Percentiles rank a stretch among this genome's conserved stretches.
These are phyloP conservation scores for Halcyon senegalensis DNA, from an alignment of 2,113 vertebrate species.

Conservation along the genomic window DNA sequence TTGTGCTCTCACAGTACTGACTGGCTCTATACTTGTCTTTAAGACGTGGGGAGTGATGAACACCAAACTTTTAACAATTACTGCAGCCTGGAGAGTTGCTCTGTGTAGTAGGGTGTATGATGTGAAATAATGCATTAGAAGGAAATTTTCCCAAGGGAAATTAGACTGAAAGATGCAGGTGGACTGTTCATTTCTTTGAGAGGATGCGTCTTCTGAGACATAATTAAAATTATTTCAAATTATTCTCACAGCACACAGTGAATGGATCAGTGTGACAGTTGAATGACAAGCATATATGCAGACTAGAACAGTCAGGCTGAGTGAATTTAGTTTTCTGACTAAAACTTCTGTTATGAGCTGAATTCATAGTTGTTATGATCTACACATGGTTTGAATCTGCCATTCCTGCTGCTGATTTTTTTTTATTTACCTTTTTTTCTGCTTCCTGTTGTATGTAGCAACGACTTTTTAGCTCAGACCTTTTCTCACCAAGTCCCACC, in stretches of 20 bases:
- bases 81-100: neutral
- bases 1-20: neutral
- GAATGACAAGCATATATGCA: conserved; percentile 23
- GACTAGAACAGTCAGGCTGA: conserved; percentile 5
- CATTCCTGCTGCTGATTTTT: neutral
- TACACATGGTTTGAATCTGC: neutral
- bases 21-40: neutral
- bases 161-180: conserved; percentile 26
- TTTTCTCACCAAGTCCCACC: neutral
- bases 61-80: neutral
- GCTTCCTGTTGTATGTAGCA: neutral
- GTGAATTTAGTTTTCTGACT: neutral
- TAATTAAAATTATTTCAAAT: conserved; percentile 46
- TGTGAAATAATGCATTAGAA: neutral
- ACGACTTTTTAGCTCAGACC: neutral
- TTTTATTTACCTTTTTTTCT: neutral
- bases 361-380: neutral
- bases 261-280: conserved; percentile 20
- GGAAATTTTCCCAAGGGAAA: conserved; percentile 67
- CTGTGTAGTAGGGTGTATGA: conserved; percentile 2
- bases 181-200: neutral
- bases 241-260: neutral
- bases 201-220: conserved; percentile 42
- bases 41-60: neutral
- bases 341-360: conserved; percentile 2